Evolutionary conservation across 2,888 invertebrate species (phyloP).

Genomic region (Acrobasis consociella): DNA sequence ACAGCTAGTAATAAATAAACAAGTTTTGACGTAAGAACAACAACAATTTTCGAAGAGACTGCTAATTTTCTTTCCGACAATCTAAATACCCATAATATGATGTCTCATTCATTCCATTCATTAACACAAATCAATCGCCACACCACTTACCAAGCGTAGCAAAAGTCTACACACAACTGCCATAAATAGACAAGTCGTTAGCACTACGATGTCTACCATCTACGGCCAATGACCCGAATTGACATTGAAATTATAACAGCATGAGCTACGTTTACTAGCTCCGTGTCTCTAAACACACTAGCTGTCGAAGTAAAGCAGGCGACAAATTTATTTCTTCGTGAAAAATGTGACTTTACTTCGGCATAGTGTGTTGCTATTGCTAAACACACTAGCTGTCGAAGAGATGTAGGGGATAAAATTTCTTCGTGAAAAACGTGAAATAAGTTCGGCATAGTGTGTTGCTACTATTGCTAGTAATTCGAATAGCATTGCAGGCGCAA

Average conservation of each 20-base stretch:
- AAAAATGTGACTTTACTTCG: too few species aligned
- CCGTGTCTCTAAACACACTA: too few species aligned
- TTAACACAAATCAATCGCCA: neutral
- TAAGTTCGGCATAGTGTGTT: too few species aligned
- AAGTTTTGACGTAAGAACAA: too few species aligned
- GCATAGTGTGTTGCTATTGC: too few species aligned
- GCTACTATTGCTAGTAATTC: too few species aligned
- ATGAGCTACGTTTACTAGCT: neutral
- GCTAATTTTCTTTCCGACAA: neutral
- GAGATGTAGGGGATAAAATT: neutral
- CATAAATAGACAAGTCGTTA: conserved; percentile 14
- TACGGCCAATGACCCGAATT: conserved; percentile 7
- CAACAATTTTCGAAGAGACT: neutral
- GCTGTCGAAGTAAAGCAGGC: neutral
- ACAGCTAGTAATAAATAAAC: too few species aligned
- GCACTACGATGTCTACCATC: neutral
- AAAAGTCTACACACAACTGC: conserved; percentile 4
- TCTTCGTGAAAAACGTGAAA: too few species aligned
- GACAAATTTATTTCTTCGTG: neutral
- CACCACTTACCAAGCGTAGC: neutral
- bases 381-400: too few species aligned
- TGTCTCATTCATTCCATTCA: neutral
- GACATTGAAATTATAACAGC: conserved; percentile 18
- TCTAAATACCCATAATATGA: neutral
- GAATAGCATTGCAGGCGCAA: too few species aligned